These are phyloP conservation scores for Channa striata DNA, from an alignment of 2,797 vertebrate species.

Conservation along the genomic window DNA sequence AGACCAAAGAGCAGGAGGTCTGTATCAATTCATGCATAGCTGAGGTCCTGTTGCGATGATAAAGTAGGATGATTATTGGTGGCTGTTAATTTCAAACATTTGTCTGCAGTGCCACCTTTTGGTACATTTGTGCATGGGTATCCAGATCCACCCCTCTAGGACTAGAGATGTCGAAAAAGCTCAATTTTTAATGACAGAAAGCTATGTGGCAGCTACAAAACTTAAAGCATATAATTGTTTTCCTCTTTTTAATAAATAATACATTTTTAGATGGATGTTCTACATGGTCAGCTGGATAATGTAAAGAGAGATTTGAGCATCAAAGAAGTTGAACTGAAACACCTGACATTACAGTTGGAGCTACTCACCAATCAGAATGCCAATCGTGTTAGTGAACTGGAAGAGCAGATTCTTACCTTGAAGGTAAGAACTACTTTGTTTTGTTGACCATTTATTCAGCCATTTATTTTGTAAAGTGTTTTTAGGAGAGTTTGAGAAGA, in stretches of 20 bases:
- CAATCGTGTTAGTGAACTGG: conserved; percentile 75
- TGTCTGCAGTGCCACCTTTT: conserved; percentile 41
- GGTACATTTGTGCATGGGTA: conserved; percentile 3
- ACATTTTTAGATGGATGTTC: conserved; percentile 81
- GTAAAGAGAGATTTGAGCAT: conserved; percentile 84
- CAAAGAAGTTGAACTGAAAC: conserved; percentile 87
- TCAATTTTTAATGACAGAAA: background rate
- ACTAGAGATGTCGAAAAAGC: background rate
- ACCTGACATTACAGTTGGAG: conserved; percentile 87
- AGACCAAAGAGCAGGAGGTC: conserved; percentile 87
- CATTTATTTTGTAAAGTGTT: no score
- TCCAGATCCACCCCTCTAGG: background rate
- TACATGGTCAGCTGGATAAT: conserved; percentile 85
- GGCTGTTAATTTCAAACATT: background rate
- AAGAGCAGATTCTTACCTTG: conserved; percentile 77
- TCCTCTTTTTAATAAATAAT: background rate
- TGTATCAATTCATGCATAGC: conserved; percentile 33
- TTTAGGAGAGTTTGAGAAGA: no score
- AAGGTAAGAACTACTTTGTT: conserved; percentile 58
- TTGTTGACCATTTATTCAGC: background rate
- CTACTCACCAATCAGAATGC: conserved; percentile 75
- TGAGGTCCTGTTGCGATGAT: background rate
- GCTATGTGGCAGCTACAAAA: background rate
- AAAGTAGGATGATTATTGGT: background rate
- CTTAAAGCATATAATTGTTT: background rate